Base-by-base conservation (phyloP, 2,113 vertebrate genomes). In the Callionymus lyra region DNA sequence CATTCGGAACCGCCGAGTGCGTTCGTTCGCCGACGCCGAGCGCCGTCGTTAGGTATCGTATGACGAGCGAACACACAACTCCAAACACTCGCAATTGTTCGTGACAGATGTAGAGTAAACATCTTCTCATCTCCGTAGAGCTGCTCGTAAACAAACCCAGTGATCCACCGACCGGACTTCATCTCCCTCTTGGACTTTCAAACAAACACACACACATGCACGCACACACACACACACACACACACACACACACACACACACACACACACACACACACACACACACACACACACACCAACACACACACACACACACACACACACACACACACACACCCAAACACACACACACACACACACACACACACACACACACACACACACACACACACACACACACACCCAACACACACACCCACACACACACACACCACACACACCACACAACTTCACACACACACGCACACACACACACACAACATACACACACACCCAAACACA, bases 141-240 rank as follows among this genome's bases (percentile, higher is more conserved):
- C 57, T 47, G 21, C 53, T 47, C 56, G 63, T 74, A 84, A 85
- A 77, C 75, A 84, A 74, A 79, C 39, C 68, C 65, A 70, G 58
- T 77, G 79, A 84, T 81, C 78, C 73, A 59, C 79, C 78, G 72
- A 78, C 72, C 74, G 72, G 42, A 76, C 59, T 68, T 81, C 79
- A 83, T 82, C 81, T 83, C 58, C 63, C 58, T 51, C 80, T 77
- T 69, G 59, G 47, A 79, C 84, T 85, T 85, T 83, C 74, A 88
- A 84, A 87, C 84, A 87, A 81, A 86, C 41, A 2, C 38, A 43
- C 51, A 38, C 57, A 64, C 69, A 51, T 75, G 80, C 70, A 76
- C 34, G 17, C 49, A 12, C 16, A 17, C n/a, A 14, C 42, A 34
- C 65, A 66, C 80, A 80, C 72, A 82, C 86, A 86, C 85, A 40